Base-by-base conservation (phyloP, 1,140 invertebrate species). In the Lucilia sericata region DNA sequence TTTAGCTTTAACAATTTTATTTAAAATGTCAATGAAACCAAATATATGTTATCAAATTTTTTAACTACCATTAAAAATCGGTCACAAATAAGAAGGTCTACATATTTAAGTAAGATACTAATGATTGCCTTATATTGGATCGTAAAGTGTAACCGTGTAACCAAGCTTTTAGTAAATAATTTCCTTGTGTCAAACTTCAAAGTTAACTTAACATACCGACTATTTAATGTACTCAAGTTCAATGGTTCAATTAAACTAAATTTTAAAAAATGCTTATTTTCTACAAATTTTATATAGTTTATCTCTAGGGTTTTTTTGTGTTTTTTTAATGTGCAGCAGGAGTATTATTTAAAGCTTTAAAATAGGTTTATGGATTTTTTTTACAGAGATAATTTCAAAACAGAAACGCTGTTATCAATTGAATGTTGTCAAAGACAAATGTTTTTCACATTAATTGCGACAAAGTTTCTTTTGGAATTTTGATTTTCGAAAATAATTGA, bases 331-430 rank as follows among this genome's bases (percentile, higher is more conserved):
- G 65, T 70, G 65, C 65, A 70, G 2, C 65, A 70, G 65, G 65
- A 70, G 65, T 21, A 70, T 70, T 55, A 13, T 5, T 55, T 70
- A 21, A 70, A 70, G 19, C 65, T 70, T n/a, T 7, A 2, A 21
- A 70, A 70, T 70, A 70, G 65, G 65, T 70, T 70, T 70, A 70
- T 21, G 65, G 65, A 19, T 70, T 70, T 70, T n/a, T 30, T 70
- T 19, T 70, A 12, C 9, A 21, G 65, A 70, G 65, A 70, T 70
- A 70, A 70, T 70, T 70, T 70, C 7, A 70, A 70, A 70, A 70
- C 65, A 21, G 5, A 70, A 19, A 12, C 21, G n/a, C 8, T 25
- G 65, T 70, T 70, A 70, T 70, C 65, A 70, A 70, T 70, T n/a
- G n/a, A 19, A 70, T 70, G n/a, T 70, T 19, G 65, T 21, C 21